Evolutionary conservation across 2,888 invertebrate species (phyloP).

Genomic region (Leptopilina myrica): DNA sequence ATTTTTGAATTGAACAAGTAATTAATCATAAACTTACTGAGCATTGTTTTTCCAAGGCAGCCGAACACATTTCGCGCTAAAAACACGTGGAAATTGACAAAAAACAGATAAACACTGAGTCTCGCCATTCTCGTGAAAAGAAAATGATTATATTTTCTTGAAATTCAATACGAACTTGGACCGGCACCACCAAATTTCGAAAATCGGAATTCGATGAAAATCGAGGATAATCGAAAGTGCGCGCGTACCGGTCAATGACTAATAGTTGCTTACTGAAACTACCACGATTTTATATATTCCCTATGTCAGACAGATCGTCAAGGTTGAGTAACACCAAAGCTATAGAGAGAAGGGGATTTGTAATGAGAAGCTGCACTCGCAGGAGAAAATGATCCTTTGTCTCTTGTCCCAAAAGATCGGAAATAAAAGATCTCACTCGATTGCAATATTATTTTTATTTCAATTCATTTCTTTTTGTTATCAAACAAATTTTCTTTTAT

Average conservation of each 20-base stretch:
- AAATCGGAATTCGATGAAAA: slow-evolving; percentile 12
- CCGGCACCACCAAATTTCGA: slow-evolving; percentile 36
- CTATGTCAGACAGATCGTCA: slow-evolving; percentile 37
- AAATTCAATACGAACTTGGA: background rate
- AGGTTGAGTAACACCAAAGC: slow-evolving; percentile 17
- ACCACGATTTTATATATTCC: slow-evolving; percentile 39
- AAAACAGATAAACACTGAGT: background rate
- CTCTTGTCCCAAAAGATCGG: background rate
- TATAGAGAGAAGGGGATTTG: slow-evolving; percentile 6
- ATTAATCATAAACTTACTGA: background rate
- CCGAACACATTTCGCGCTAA: slow-evolving; percentile 14
- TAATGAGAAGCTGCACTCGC: slow-evolving; percentile 6
- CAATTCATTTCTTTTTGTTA: too few species aligned
- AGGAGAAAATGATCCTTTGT: background rate
- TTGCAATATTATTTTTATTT: too few species aligned
- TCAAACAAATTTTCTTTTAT: too few species aligned
- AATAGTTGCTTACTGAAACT: slow-evolving; percentile 26
- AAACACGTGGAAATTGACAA: slow-evolving; percentile 7
- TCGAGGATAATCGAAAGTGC: slow-evolving; percentile 33
- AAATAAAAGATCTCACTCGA: too few species aligned
- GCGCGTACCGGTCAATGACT: slow-evolving; percentile 29
- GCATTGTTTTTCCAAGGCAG: slow-evolving; percentile 30
- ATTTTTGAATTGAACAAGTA: background rate
- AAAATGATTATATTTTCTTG: background rate
- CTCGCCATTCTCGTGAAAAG: slow-evolving; percentile 9